phyloP scores from a whole-genome alignment of 2,888 invertebrate genomes.

The Zhuqinia jingwanae region DNA sequence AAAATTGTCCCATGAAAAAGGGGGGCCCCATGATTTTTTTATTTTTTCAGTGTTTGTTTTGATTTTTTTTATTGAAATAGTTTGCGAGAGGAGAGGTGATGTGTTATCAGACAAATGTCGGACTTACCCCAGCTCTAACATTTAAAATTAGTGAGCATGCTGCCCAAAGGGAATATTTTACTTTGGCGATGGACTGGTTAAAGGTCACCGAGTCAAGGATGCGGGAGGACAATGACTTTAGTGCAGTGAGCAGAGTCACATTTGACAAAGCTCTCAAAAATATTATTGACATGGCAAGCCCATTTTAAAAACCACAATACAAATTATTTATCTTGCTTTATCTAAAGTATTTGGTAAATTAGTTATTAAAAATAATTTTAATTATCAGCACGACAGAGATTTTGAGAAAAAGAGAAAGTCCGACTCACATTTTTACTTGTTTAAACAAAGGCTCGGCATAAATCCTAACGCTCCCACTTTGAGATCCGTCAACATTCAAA shows the following conservation, averaged over 20 bases:
- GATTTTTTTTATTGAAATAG: conserved; percentile 36
- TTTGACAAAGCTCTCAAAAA: conserved; percentile 75
- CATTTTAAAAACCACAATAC: not conserved
- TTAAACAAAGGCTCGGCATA: conserved; percentile 59
- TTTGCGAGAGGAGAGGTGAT: conserved; percentile 75
- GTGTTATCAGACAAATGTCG: conserved; percentile 74
- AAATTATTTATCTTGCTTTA: too few relatives aligned
- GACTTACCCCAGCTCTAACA: conserved; percentile 75
- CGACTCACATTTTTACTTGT: conserved; percentile 74
- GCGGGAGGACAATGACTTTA: conserved; percentile 69
- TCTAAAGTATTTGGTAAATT: too few relatives aligned
- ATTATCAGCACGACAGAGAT: conserved; percentile 75
- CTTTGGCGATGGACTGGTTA: conserved; percentile 78
- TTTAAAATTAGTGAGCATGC: conserved; percentile 78
- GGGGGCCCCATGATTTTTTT: too few relatives aligned
- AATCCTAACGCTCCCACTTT: conserved; percentile 60
- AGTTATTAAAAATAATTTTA: not conserved
- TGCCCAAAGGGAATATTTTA: conserved; percentile 76
- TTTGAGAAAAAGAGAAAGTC: conserved; percentile 75
- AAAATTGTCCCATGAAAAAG: too few relatives aligned
- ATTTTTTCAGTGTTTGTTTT: too few relatives aligned
- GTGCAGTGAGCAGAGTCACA: conserved; percentile 68
- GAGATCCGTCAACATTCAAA: conserved; percentile 62
- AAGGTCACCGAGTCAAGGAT: conserved; percentile 74
- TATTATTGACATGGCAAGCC: conserved; percentile 72